phyloP scores from a whole-genome alignment of 2,797 vertebrate genomes.

The Alauda arvensis region DNA sequence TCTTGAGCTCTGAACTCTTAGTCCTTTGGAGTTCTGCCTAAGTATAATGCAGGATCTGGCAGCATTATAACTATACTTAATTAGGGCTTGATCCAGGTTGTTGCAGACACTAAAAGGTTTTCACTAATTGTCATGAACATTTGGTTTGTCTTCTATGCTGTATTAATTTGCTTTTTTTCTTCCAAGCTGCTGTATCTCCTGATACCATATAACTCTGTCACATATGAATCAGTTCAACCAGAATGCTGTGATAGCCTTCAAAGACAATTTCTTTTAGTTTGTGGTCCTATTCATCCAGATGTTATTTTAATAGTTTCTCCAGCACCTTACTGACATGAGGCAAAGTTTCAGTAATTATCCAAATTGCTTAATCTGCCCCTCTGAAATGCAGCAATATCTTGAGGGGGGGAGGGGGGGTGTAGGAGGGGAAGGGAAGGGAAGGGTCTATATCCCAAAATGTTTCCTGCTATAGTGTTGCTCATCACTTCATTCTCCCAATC shows the following conservation, averaged over 20 bases:
- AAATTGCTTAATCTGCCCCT: neutral
- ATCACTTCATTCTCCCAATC: conserved; percentile 19
- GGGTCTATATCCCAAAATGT: neutral
- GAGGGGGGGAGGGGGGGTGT: neutral
- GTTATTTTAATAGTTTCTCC: neutral
- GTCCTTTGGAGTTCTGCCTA: neutral
- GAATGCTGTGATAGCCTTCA: neutral
- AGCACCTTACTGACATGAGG: neutral
- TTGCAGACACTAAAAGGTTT: neutral
- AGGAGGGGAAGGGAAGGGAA: fast-evolving
- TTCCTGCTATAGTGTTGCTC: neutral
- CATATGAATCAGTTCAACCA: neutral
- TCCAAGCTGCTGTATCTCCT: neutral
- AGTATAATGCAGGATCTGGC: neutral
- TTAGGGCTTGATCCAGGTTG: neutral
- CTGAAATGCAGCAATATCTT: neutral
- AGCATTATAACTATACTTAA: neutral
- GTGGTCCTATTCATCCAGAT: neutral
- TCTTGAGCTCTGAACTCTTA: neutral
- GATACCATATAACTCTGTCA: neutral
- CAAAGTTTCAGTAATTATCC: neutral
- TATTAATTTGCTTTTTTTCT: neutral
- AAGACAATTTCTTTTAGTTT: neutral
- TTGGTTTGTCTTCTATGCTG: neutral
- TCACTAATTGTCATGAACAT: neutral